phyloP scores from a whole-genome alignment of 2,888 invertebrate species.

The Notocelia uddmanniana region DNA sequence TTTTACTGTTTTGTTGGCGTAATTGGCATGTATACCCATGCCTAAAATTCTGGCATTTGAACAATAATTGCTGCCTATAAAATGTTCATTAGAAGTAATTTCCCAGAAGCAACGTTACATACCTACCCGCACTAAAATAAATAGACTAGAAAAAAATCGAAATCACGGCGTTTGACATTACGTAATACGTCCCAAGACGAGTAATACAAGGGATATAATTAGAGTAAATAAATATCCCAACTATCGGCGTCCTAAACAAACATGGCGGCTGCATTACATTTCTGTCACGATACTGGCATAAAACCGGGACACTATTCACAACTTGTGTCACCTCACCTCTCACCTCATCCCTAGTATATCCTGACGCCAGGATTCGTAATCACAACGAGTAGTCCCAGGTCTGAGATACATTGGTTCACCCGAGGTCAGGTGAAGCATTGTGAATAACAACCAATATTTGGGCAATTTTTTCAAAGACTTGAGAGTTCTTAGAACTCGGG shows the following conservation, averaged over 20 bases:
- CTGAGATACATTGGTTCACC: background rate
- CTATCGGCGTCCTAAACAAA: conserved; percentile 71
- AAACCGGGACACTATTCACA: background rate
- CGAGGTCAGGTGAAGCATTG: background rate
- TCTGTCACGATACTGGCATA: conserved; percentile 39
- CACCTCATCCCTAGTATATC: no score
- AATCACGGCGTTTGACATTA: background rate
- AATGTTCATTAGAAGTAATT: no score
- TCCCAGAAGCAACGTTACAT: no score
- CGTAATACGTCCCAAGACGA: conserved; percentile 18
- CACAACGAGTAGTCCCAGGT: background rate
- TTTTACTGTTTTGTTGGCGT: no score
- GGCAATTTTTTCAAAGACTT: conserved; percentile 26
- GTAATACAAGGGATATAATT: conserved; percentile 63
- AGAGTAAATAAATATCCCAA: conserved; percentile 68
- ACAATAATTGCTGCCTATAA: no score
- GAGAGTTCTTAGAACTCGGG: conserved; percentile 27
- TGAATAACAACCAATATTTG: background rate
- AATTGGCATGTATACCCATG: no score
- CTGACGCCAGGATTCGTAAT: background rate
- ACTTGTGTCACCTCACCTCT: background rate
- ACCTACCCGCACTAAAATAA: no score
- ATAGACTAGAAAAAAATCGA: no score
- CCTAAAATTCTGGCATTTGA: no score
- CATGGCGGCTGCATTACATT: conserved; percentile 50